Evolutionary conservation across 2,113 vertebrate genomes (phyloP).

Genomic region (Sinosuthora webbiana): DNA sequence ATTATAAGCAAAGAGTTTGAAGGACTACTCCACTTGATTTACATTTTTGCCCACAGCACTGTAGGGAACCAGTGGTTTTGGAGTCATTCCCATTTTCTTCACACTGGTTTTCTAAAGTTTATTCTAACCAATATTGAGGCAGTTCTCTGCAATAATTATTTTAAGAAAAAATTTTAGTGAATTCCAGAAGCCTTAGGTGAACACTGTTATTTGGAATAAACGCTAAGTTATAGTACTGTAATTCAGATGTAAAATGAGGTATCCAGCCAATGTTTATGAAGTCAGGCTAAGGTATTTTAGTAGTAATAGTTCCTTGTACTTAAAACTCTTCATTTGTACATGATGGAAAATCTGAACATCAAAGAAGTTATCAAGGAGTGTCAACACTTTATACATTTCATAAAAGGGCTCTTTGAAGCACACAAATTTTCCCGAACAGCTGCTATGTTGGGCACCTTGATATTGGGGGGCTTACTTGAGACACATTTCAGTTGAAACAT

Average conservation of each 20-base stretch:
- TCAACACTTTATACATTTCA: neutral
- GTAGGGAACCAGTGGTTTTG: neutral
- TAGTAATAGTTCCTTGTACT: neutral
- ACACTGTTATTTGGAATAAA: constrained; percentile 4
- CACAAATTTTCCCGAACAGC: neutral
- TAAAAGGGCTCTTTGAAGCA: neutral
- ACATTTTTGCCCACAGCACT: constrained; percentile 7
- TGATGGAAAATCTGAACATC: neutral
- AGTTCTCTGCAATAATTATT: neutral
- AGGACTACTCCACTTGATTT: neutral
- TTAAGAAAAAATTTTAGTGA: neutral
- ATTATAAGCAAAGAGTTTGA: neutral
- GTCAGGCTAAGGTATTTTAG: neutral
- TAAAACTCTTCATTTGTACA: neutral
- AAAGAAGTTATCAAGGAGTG: neutral
- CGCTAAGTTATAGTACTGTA: neutral
- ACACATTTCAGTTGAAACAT: neutral
- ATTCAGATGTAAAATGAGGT: neutral
- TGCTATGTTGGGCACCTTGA: neutral
- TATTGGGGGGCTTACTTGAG: neutral
- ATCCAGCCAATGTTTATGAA: neutral
- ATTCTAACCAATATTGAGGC: constrained; percentile 5
- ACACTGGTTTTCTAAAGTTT: constrained; percentile 7
- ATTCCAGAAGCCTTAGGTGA: neutral
- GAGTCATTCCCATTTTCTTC: constrained; percentile 9